These are phyloP conservation scores for Pitta sordida DNA, from an alignment of 2,113 vertebrate genomes.

Conservation along the genomic window DNA sequence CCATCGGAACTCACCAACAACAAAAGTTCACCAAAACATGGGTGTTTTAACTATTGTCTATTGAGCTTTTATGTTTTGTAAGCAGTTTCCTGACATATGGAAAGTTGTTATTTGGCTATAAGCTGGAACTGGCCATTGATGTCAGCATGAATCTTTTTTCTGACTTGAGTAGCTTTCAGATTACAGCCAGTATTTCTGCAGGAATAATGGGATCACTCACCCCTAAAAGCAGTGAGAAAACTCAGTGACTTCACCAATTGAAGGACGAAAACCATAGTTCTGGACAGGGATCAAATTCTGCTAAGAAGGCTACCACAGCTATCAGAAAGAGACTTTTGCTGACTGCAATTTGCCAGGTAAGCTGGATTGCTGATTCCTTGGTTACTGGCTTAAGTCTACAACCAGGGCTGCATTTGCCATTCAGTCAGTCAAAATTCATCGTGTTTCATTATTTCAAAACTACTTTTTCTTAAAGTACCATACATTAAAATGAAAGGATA, in stretches of 20 bases:
- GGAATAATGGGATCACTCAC: background rate
- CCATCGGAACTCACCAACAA: background rate
- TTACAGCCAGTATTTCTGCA: background rate
- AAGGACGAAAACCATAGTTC: background rate
- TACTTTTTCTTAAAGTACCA: background rate
- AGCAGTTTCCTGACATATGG: background rate
- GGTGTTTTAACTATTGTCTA: background rate
- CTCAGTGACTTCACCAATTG: background rate
- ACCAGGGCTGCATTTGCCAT: background rate
- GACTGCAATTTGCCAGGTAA: background rate
- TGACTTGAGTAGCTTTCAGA: background rate
- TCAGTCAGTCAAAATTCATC: background rate
- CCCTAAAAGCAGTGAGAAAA: background rate
- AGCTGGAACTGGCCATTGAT: background rate
- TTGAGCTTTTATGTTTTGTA: background rate
- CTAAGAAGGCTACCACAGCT: background rate
- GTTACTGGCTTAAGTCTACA: background rate
- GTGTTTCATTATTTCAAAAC: background rate
- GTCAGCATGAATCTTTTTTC: background rate
- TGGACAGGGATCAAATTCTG: background rate
- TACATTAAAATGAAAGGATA: background rate
- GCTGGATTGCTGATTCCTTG: background rate
- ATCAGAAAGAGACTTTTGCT: background rate
- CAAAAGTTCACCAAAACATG: background rate
- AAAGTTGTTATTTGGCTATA: background rate